phyloP scores from a whole-genome alignment of 2,888 invertebrate genomes.

The Dorcus hopei region DNA sequence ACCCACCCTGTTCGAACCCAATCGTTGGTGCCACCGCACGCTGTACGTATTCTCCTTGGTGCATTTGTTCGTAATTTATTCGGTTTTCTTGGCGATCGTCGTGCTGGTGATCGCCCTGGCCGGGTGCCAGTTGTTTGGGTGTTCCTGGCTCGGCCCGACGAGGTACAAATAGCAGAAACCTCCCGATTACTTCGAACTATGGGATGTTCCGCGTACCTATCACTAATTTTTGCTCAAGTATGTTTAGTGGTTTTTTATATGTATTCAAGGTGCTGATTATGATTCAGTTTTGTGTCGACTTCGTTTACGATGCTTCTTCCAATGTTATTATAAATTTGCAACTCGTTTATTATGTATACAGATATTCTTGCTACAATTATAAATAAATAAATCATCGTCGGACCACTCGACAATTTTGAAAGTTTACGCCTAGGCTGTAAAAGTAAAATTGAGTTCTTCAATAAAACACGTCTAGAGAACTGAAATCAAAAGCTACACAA shows the following conservation, averaged over 20 bases:
- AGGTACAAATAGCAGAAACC: constrained; percentile 61
- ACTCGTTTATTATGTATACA: too few species aligned
- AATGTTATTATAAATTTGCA: neutral
- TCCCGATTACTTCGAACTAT: constrained; percentile 44
- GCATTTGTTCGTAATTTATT: constrained; percentile 70
- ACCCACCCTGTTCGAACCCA: constrained; percentile 70
- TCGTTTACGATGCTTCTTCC: neutral
- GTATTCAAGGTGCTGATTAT: too few species aligned
- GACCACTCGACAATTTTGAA: too few species aligned
- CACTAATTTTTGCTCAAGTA: constrained; percentile 27
- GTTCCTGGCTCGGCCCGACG: constrained; percentile 65
- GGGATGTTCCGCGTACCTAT: constrained; percentile 45
- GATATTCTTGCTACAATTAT: too few species aligned
- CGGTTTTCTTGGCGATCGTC: constrained; percentile 57
- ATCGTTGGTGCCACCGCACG: constrained; percentile 75
- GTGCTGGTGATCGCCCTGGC: constrained; percentile 60
- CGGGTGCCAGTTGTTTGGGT: constrained; percentile 68
- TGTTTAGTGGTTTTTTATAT: neutral
- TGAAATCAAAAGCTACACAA: too few species aligned
- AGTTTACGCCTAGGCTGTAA: too few species aligned
- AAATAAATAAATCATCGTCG: too few species aligned
- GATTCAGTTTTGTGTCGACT: neutral
- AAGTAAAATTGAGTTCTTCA: too few species aligned
- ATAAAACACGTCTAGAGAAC: too few species aligned
- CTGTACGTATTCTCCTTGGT: constrained; percentile 74